Evolutionary conservation across 2,888 invertebrate genomes (phyloP).

Genomic region (Eupithecia subfuscata): DNA sequence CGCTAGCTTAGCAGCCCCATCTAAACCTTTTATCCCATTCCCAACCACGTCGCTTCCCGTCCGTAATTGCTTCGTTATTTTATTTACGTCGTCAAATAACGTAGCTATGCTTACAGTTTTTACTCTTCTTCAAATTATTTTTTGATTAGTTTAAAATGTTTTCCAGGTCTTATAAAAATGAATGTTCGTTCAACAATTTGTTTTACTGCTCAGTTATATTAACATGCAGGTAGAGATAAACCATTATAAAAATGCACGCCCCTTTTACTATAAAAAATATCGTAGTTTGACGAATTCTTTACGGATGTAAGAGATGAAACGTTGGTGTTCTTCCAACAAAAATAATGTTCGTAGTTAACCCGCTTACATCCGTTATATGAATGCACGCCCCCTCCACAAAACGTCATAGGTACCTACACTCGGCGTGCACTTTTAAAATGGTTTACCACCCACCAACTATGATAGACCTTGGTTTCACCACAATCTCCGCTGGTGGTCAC

Average conservation of each 20-base stretch:
- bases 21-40: constrained; percentile 50
- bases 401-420: too few species aligned
- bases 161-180: not conserved
- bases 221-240: too few species aligned
- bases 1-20: constrained; percentile 36
- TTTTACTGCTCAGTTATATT: not conserved
- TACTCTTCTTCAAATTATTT: not conserved
- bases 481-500: not conserved
- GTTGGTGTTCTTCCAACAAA: too few species aligned
- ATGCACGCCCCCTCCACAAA: too few species aligned
- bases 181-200: not conserved
- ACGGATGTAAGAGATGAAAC: too few species aligned
- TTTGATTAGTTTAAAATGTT: not conserved
- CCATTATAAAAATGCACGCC: too few species aligned
- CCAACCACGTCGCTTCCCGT: constrained; percentile 55
- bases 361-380: too few species aligned
- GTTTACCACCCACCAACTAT: too few species aligned
- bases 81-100: constrained; percentile 68
- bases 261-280: too few species aligned
- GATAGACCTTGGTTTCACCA: not conserved
- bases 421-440: too few species aligned
- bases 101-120: constrained; percentile 30
- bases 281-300: too few species aligned
- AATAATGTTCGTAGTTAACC: too few species aligned
- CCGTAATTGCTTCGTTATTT: constrained; percentile 61